Percentiles rank a stretch among this genome's conserved stretches.
These are phyloP conservation scores for Rapana venosa DNA, from an alignment of 2,888 invertebrate genomes.

Conservation along the genomic window DNA sequence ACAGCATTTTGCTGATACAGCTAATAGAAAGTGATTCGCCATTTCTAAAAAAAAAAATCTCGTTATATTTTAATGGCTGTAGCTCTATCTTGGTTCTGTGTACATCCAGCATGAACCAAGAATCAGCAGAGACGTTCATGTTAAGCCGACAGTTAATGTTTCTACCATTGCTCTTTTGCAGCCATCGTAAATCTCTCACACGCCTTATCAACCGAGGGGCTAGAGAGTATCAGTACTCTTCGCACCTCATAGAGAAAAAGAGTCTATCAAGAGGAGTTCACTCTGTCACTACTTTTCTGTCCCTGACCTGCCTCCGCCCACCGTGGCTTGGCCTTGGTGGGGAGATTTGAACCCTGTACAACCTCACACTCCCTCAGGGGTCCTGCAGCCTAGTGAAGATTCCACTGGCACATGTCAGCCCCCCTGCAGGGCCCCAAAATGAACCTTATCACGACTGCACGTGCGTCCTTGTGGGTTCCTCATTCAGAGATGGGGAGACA, in stretches of 20 bases:
- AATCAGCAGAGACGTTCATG: too few relatives aligned
- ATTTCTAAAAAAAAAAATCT: background rate
- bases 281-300: slow-evolving; percentile 3
- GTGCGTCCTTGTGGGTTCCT: background rate
- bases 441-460: background rate
- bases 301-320: background rate
- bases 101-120: too few relatives aligned
- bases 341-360: slow-evolving; percentile 14
- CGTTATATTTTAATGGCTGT: slow-evolving; percentile 5
- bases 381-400: background rate
- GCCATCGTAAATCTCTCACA: too few relatives aligned
- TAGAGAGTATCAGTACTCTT: too few relatives aligned
- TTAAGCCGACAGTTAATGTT: too few relatives aligned
- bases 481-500: background rate
- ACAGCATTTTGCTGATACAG: background rate
- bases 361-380: background rate
- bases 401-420: background rate
- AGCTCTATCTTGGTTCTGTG: background rate
- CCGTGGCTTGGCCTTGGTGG: background rate
- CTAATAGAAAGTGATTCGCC: background rate
- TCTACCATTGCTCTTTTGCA: too few relatives aligned
- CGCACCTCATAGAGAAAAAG: too few relatives aligned
- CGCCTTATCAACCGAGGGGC: too few relatives aligned
- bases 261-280: slow-evolving; percentile 6
- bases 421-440: slow-evolving; percentile 7